Evolutionary conservation across 2,888 invertebrate genomes (phyloP).

Genomic region (Plebejus argus): DNA sequence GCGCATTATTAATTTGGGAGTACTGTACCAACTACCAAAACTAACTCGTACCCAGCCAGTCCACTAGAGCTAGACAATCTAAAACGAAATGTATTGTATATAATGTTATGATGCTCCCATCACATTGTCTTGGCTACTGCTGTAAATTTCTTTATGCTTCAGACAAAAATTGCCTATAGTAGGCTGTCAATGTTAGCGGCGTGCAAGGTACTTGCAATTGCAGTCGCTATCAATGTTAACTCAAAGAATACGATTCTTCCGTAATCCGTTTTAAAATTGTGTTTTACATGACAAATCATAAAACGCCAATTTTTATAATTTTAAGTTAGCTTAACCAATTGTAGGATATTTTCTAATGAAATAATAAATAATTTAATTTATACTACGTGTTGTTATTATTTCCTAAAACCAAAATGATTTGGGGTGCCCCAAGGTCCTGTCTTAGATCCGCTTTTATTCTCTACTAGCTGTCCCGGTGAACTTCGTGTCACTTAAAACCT

Average conservation of each 20-base stretch:
- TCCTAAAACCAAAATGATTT: background rate
- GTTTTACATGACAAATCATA: conserved; percentile 16
- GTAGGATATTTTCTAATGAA: conserved; percentile 21
- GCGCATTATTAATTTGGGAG: too few species aligned
- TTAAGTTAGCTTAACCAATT: conserved; percentile 28
- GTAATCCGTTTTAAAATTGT: background rate
- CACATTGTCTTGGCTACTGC: background rate
- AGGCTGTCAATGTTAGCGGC: background rate
- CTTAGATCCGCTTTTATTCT: too few species aligned
- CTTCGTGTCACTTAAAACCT: too few species aligned
- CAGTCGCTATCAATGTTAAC: background rate
- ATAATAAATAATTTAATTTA: conserved; percentile 29
- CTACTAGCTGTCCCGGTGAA: too few species aligned
- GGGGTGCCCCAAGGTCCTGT: background rate
- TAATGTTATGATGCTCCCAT: background rate
- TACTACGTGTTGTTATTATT: background rate
- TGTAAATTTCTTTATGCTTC: background rate
- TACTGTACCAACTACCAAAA: too few species aligned
- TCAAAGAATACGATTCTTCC: background rate
- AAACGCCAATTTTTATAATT: conserved; percentile 26
- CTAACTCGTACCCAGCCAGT: background rate
- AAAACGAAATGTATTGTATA: background rate
- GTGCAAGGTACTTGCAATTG: background rate
- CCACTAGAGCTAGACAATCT: background rate
- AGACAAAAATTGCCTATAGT: background rate